Percentiles rank a stretch among this genome's conserved stretches.
These are phyloP conservation scores for Drosophila nr. perissopoda DNA, from an alignment of 2,888 invertebrate species.

Conservation along the genomic window DNA sequence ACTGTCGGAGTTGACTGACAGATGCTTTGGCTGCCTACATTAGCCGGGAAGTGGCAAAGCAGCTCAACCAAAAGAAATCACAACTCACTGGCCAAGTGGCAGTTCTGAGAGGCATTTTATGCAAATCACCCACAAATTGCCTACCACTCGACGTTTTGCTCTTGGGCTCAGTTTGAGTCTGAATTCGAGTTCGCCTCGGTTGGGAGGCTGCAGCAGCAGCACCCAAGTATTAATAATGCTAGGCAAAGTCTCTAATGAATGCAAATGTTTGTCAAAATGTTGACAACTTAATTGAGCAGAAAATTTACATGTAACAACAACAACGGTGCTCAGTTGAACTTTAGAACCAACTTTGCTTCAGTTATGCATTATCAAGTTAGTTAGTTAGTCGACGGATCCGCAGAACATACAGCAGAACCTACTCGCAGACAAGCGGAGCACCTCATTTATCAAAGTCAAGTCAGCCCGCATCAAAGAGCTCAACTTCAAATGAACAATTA, in stretches of 20 bases:
- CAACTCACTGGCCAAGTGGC: slow-evolving; percentile 33
- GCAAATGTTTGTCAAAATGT: slow-evolving; percentile 75
- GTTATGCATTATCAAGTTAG: slow-evolving; percentile 46
- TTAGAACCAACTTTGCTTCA: slow-evolving; percentile 34
- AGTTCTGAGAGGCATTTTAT: slow-evolving; percentile 54
- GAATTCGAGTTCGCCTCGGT: not conserved
- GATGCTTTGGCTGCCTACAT: slow-evolving; percentile 9
- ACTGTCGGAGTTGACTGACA: slow-evolving; percentile 16
- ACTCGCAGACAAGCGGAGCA: slow-evolving; percentile 1
- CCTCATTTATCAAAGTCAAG: slow-evolving; percentile 70
- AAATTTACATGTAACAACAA: slow-evolving; percentile 58
- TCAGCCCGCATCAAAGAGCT: slow-evolving; percentile 35
- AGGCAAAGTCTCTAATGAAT: slow-evolving; percentile 69
- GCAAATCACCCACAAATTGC: slow-evolving; percentile 74
- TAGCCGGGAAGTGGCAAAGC: slow-evolving; percentile 30
- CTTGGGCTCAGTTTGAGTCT: not conserved
- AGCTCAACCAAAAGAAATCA: slow-evolving; percentile 42
- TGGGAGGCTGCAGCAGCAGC: slow-evolving; percentile 31
- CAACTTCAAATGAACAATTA: slow-evolving; percentile 40
- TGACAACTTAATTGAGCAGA: slow-evolving; percentile 79
- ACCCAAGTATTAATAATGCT: slow-evolving; percentile 76
- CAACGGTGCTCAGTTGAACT: slow-evolving; percentile 22
- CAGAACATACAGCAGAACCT: slow-evolving; percentile 12
- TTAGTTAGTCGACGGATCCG: slow-evolving; percentile 21
- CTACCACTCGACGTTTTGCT: slow-evolving; percentile 33